Evolutionary conservation across 2,113 vertebrate species (phyloP).

Genomic region (Anoura caudifer): DNA sequence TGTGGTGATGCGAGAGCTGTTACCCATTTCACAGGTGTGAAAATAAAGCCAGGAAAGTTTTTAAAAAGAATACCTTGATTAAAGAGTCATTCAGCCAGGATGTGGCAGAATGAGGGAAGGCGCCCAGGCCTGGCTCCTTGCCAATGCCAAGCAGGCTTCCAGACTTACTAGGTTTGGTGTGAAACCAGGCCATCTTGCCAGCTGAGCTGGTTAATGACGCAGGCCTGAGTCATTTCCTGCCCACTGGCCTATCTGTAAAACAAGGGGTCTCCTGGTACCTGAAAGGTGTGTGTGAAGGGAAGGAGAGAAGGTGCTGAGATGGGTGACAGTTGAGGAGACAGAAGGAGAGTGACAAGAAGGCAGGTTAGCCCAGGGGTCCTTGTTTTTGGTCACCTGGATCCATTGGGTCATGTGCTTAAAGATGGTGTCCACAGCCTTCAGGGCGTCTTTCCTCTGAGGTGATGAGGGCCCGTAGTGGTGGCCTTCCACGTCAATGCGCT

Average conservation of each 20-base stretch:
- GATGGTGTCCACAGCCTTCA: slow-evolving; percentile 86
- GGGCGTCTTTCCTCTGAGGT: slow-evolving; percentile 81
- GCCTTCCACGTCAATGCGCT: slow-evolving; percentile 93
- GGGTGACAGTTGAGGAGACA: neutral
- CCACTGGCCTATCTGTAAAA: neutral
- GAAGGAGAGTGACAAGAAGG: neutral
- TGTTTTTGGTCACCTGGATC: slow-evolving; percentile 84
- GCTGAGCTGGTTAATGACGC: neutral
- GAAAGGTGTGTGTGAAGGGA: neutral
- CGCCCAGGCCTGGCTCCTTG: neutral
- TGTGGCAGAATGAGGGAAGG: neutral
- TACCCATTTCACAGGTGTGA: neutral
- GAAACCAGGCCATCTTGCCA: fast-evolving
- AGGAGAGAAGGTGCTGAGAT: neutral
- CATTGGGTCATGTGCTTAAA: slow-evolving; percentile 85
- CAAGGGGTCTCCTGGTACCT: no score
- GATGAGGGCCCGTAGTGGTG: slow-evolving; percentile 92
- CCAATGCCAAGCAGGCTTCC: fast-evolving
- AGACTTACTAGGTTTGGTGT: no score
- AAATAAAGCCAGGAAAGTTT: neutral
- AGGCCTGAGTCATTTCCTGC: no score
- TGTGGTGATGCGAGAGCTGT: neutral
- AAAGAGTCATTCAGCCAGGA: neutral
- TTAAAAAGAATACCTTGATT: neutral
- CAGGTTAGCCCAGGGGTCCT: fast-evolving